phyloP scores from a whole-genome alignment of 64 coral and sea anemone genomes.

The Platygyra sinensis region DNA sequence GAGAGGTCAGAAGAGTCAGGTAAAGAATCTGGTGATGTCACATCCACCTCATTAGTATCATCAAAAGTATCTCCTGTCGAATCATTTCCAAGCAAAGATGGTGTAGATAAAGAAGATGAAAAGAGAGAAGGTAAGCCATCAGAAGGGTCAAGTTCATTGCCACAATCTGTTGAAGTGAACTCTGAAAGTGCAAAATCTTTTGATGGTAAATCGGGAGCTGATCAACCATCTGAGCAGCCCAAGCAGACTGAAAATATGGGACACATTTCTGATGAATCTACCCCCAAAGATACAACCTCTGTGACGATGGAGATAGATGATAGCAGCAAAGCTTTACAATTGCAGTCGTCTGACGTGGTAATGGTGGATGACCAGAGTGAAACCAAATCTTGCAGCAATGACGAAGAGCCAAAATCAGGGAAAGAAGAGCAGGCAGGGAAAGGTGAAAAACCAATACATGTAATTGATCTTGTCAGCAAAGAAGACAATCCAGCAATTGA shows the following conservation, averaged over 20 bases:
- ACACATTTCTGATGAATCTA: neutral
- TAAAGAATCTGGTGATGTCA: neutral
- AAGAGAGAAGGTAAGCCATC: neutral
- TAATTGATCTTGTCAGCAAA: neutral
- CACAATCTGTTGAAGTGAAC: neutral
- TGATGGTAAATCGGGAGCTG: neutral
- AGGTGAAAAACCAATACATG: neutral
- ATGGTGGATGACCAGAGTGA: slow-evolving; percentile 4
- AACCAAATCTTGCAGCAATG: neutral
- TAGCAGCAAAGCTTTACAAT: neutral
- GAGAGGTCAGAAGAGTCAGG: neutral
- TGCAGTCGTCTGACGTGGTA: neutral
- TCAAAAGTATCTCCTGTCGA: neutral
- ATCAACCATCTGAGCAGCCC: neutral
- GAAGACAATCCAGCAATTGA: neutral
- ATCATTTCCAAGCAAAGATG: neutral
- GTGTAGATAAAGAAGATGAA: neutral
- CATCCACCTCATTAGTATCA: neutral
- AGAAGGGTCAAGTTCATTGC: neutral
- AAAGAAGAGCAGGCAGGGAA: neutral
- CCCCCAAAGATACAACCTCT: neutral
- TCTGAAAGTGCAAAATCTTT: neutral
- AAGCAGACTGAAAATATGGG: neutral
- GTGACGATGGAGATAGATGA: neutral
- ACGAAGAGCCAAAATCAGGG: neutral